phyloP scores from a whole-genome alignment of 1,140 invertebrate species.

The Platorchestia sp. region DNA sequence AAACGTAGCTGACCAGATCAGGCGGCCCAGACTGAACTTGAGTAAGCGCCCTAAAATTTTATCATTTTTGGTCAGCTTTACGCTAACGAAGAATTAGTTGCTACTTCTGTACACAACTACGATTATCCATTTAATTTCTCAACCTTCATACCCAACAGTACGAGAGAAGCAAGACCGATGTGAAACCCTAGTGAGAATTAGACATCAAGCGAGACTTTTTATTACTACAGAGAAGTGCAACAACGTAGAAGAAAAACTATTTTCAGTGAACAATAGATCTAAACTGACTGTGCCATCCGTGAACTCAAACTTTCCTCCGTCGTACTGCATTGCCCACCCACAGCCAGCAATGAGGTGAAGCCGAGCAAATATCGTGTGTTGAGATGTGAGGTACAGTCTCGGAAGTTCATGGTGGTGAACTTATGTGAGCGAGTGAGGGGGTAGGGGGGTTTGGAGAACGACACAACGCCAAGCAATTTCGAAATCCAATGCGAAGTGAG shows the following conservation, averaged over 20 bases:
- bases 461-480: not conserved
- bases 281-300: slow-evolving; percentile 36
- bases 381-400: not conserved
- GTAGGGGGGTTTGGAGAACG: too few species aligned
- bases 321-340: slow-evolving; percentile 44
- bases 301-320: not conserved
- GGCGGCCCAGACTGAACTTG: not conserved
- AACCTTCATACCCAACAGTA: not conserved
- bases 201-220: not conserved
- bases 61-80: not conserved
- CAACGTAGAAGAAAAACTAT: not conserved
- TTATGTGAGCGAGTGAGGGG: not conserved
- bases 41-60: not conserved
- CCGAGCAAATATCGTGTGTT: not conserved
- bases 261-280: slow-evolving; percentile 51
- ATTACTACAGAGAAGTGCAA: slow-evolving; percentile 17
- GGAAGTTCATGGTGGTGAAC: not conserved
- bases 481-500: not conserved
- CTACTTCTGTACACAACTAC: not conserved
- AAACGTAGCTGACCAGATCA: not conserved
- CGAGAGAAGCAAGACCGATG: slow-evolving; percentile 11
- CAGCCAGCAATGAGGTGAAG: not conserved
- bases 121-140: not conserved
- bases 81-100: not conserved
- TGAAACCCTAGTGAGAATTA: slow-evolving; percentile 30